These are phyloP conservation scores for Sarcoramphus papa DNA, from an alignment of 2,797 vertebrate species.

Conservation along the genomic window DNA sequence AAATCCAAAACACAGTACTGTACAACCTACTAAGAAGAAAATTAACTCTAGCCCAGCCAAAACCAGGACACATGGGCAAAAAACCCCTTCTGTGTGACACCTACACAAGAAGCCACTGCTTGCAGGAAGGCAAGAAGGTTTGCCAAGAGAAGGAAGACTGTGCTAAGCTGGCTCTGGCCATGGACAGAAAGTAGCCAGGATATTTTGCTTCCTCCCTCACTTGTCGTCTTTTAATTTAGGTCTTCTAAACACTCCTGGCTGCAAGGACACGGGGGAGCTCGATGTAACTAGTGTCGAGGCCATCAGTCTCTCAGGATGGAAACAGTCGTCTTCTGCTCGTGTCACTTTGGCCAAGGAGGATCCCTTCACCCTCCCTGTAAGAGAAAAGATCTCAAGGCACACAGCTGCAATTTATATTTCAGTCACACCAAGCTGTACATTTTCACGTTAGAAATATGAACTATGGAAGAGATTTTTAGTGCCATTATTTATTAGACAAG, in stretches of 20 bases:
- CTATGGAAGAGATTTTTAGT: slow-evolving; percentile 39
- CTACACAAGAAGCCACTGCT: not conserved
- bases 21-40: no score
- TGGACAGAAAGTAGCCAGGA: not conserved
- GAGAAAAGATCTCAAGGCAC: not conserved
- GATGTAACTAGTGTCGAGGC: not conserved
- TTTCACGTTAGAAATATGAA: slow-evolving; percentile 56
- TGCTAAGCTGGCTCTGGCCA: not conserved
- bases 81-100: not conserved
- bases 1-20: no score
- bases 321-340: not conserved
- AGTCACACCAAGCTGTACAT: slow-evolving; percentile 3
- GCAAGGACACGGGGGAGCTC: not conserved
- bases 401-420: slow-evolving; percentile 1
- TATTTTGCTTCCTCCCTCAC: not conserved
- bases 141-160: not conserved
- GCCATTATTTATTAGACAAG: slow-evolving; percentile 46
- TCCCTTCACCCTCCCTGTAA: not conserved
- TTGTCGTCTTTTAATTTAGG: not conserved
- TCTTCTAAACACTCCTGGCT: not conserved
- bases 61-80: not conserved
- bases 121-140: not conserved
- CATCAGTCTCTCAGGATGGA: not conserved
- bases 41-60: no score
- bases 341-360: not conserved